Conservation (phyloP, 2,888 invertebrate species). For the Ommatoiulus sabulosus region DNA sequence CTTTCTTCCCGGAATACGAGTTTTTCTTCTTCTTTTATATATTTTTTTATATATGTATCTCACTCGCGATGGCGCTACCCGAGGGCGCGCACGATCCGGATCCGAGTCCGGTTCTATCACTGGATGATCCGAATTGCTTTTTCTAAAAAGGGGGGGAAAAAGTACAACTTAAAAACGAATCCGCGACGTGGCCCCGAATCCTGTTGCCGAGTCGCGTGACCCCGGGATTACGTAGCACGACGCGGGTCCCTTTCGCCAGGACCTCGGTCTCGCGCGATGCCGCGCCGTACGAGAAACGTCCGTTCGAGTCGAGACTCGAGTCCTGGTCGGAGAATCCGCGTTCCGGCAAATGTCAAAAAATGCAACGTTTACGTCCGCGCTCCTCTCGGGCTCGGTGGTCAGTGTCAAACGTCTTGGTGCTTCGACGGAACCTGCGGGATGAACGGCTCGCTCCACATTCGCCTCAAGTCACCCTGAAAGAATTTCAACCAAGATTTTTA, state of each 20-base stretch:
- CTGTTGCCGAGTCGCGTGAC: background rate
- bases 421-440: constrained; percentile 84
- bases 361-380: too few species aligned
- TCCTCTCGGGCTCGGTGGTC: background rate
- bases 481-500: too few species aligned
- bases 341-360: constrained; percentile 16
- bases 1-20: background rate
- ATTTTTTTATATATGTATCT: background rate
- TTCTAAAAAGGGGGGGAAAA: background rate
- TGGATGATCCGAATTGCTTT: background rate
- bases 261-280: background rate
- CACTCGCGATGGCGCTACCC: too few species aligned
- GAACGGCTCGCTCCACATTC: constrained; percentile 99
- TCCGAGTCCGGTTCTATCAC: background rate
- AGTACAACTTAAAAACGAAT: background rate
- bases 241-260: background rate
- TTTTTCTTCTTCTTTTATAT: background rate
- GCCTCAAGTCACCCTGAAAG: constrained; percentile 87
- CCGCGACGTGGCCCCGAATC: background rate
- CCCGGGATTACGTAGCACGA: background rate
- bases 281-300: background rate
- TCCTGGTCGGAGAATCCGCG: background rate
- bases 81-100: background rate
- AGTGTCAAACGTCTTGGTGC: constrained; percentile 79
- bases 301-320: background rate